Percentiles rank a stretch among this genome's conserved stretches.
phyloP scores from a whole-genome alignment of 2,888 invertebrate species.

The Tryphoninae sp. region DNA sequence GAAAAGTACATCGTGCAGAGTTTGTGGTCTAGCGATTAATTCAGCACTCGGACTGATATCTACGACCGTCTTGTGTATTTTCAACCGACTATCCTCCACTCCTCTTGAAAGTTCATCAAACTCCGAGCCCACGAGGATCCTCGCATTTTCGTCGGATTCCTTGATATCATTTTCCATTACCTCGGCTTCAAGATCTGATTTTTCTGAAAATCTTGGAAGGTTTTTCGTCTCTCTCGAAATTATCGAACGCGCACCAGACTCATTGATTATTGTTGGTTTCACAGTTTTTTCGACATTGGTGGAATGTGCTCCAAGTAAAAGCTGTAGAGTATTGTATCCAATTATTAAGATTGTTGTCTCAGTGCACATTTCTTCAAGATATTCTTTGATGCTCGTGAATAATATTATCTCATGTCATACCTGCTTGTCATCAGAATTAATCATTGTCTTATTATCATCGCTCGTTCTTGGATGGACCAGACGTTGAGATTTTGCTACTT shows the following conservation, averaged over 20 bases:
- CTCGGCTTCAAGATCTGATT: constrained; percentile 31
- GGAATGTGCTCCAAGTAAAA: neutral
- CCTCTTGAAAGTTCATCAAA: constrained; percentile 67
- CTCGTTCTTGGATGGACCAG: constrained; percentile 10
- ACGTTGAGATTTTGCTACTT: constrained; percentile 33
- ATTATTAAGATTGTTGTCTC: neutral
- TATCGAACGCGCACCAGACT: neutral
- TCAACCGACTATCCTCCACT: constrained; percentile 43
- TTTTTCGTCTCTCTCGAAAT: neutral
- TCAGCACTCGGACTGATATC: constrained; percentile 65
- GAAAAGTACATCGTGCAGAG: constrained; percentile 83
- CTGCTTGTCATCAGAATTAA: constrained; percentile 41
- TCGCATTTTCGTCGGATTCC: constrained; percentile 16
- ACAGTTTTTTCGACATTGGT: neutral
- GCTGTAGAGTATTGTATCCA: neutral
- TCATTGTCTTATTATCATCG: constrained; percentile 7
- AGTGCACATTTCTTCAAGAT: neutral
- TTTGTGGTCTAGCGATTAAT: constrained; percentile 72
- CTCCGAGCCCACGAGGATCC: constrained; percentile 53
- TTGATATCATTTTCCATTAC: neutral
- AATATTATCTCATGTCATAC: constrained; percentile 1
- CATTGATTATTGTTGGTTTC: neutral
- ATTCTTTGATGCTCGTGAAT: constrained; percentile 1
- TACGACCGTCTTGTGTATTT: constrained; percentile 27
- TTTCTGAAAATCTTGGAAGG: neutral